Evolutionary conservation across 2,113 vertebrate species (phyloP), one percentile per base, ranked within the genome.

Genomic region (Ameiurus melas): DNA sequence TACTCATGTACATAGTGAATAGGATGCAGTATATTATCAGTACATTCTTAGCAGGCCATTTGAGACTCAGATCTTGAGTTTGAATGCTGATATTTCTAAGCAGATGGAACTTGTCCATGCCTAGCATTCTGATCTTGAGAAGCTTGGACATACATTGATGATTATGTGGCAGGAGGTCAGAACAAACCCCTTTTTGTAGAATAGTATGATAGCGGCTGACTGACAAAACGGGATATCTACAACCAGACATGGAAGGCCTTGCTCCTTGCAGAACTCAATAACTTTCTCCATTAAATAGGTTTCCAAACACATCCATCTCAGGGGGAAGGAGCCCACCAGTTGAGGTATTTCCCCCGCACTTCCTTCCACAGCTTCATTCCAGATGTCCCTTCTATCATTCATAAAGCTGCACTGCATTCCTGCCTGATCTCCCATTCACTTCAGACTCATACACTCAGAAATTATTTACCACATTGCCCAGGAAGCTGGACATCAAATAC

Each of bases 391-490:
- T 55, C 88, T 83, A 5, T 90, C 88, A 0, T 66, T 85, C 9
- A 86, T 90, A 20, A 57, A 12, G 27, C 70, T 88, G 0, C 53
- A 81, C n/a, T 47, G 89, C 47, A 51, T 93, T 10, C 92, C 91
- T 30, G 25, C 81, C 92, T 14, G 89, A 5, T 85, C 88, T 85
- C 25, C 93, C 92, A 5, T 90, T 86, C 47, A 92, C 84, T 5
- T 93, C 92, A 0, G 75, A 88, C 89, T 95, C 94, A 0, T 92
- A 94, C 90, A 96, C 94, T 94, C 94, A 96, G 85, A 96, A 94
- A 17, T 91, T 92, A 55, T 36, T 71, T 17, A 71, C 16, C 68
- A 36, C 68, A 71, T 19, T 71, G 68, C 30, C 68, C 16, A 71
- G 30, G 30, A 71, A n/a, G 33, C 14, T 88, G 90, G 62, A 95